A percentile compares a stretch with the other conserved stretches of the same genome.
These are phyloP conservation scores for Ictalurus furcatus DNA, from an alignment of 2,113 vertebrate species.

Conservation along the genomic window DNA sequence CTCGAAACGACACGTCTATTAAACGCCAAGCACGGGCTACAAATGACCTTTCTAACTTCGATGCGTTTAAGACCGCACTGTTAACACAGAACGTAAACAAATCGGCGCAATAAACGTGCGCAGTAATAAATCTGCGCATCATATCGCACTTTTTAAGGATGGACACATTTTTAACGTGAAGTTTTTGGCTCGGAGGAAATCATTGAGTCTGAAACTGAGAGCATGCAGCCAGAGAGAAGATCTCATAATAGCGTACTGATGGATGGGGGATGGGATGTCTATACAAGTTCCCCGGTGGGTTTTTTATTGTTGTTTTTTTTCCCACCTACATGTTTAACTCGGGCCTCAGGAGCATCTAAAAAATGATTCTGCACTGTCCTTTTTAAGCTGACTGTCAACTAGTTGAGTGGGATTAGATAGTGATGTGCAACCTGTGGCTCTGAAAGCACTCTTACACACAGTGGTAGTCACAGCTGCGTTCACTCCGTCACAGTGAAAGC, in stretches of 20 bases:
- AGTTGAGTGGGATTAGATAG: neutral
- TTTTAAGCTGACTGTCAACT: neutral
- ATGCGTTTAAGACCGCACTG: neutral
- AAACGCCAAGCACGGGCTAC: neutral
- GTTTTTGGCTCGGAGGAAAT: neutral
- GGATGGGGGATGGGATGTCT: neutral
- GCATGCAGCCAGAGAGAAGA: neutral
- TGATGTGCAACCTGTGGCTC: neutral
- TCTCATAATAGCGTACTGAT: neutral
- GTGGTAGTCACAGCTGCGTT: neutral
- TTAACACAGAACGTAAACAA: neutral
- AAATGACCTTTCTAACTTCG: neutral
- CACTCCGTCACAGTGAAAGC: neutral
- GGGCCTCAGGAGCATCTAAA: neutral
- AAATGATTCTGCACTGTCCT: neutral
- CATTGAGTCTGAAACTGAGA: neutral
- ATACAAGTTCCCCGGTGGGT: neutral
- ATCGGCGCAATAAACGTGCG: neutral
- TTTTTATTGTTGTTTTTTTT: neutral
- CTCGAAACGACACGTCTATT: neutral
- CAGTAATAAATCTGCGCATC: neutral
- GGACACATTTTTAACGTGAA: neutral
- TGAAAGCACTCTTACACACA: neutral
- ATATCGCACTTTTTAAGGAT: neutral
- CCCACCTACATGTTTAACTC: neutral